Evolutionary conservation across 2,113 vertebrate species (phyloP), one percentile per base, ranked within the genome.

Genomic region (Bambusicola thoracicus): DNA sequence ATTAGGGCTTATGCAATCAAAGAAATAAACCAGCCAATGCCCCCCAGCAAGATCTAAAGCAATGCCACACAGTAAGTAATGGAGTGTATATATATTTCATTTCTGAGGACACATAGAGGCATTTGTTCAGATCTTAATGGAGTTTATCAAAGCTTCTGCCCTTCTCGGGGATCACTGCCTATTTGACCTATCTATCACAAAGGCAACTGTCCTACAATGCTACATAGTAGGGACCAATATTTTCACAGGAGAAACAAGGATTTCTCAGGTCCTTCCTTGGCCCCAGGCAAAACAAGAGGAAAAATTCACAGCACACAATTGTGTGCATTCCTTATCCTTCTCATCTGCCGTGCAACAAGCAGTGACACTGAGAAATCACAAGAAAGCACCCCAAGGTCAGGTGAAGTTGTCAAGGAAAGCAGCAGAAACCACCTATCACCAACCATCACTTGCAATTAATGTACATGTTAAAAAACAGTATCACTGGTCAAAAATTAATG

Each of bases 31-130:
- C 40, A 85, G 68, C 30, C 82, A 63, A 80, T 90, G 87, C 49
- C 82, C 87, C 92, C 76, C 73, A 88, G 77, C 24, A 85, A 87
- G 87, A 85, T 44, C 83, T 88, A 94, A 85, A 94, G 10, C 63
- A 92, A n/a, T 41, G 55, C 58, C 76, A 92, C 76, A 69, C 61
- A 72, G 53, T 66, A 83, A 90, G 40, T 73, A 92, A 90, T 3
- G 0, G 36, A 43, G 4, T 5, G 10, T 36, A 58, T 58, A 58
- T n/a, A 13, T 58, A 58, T 15, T 8, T 29, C 11, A 78, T 74
- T 89, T 78, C 86, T 55, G 62, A 68, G 66, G 83, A 93, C 51
- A 70, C 51, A 86, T 59, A 59, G 13, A 93, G 74, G 27, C 30
- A 70, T 75, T 83, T 92, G 66, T 75, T 89, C 62, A 62, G 10